Evolutionary conservation across 2,113 vertebrate species (phyloP), one percentile per base, ranked within the genome.

Genomic region (Carassius gibelio): DNA sequence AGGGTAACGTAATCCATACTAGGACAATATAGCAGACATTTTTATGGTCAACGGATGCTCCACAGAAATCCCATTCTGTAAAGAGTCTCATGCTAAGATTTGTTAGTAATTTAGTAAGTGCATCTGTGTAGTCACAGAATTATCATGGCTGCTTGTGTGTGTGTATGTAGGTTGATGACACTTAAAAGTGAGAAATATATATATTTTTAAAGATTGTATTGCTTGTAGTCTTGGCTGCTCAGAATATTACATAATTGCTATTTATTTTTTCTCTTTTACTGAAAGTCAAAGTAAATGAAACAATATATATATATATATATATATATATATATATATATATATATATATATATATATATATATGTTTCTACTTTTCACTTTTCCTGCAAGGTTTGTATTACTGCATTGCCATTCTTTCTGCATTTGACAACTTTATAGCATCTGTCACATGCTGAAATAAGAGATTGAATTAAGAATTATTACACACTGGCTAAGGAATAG

Each of bases 41-140:
- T 74, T 74, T 74, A 74, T 74, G 42, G 42, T 48, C 21, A 48
- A 72, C 10, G 9, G 38, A 72, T 21, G 38, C 69, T 72, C 8
- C 69, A 72, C 69, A 72, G 36, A 72, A 74, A 75, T 69, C 66
- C 66, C 36, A 36, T 75, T 75, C 42, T 0, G n/a, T 48, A 26
- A 74, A 74, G 71, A 26, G n/a, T 75, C 42, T 75, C 42, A 48
- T 11, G 11, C 42, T 23, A 48, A 48, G 42, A 75, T 75, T 23
- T 75, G 71, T 75, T 42, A 75, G 10, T 75, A 75, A 75, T 75
- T 75, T 75, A 75, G 71, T 23, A 75, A 50, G 42, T 74, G 71
- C 42, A 74, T 75, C 71, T 48, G 42, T 75, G 69, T 72, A 1
- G 11, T 75, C 71, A 48, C 45, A 13, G 38, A 74, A 48, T 45